Evolutionary conservation across 1,140 invertebrate species (phyloP), one percentile per base, ranked within the genome.

Genomic region (Myzus persicae): DNA sequence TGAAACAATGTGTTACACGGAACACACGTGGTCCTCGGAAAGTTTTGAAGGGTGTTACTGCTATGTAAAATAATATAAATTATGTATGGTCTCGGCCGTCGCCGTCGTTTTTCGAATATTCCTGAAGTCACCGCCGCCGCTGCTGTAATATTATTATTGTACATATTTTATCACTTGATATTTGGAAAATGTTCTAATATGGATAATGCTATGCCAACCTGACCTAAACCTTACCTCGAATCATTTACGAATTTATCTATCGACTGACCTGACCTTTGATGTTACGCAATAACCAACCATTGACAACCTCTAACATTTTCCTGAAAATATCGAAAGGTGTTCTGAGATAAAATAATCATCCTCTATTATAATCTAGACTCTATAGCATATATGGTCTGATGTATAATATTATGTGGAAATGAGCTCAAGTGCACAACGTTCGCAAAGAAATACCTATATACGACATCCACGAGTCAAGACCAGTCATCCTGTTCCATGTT

Each of bases 1-100:
- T n/a, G 11, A 31, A 85, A 85, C 84, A 85, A 85, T 85, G 42
- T 85, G 84, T 85, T 85, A 85, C 84, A 85, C 84, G 14, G n/a
- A 44, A 85, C 11, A 40, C 84, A 85, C 84, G 84, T 24, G 42
- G 31, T 85, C 38, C 26, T 26, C 14, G n/a, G 18, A n/a, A 48
- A 88, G 85, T 88, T 48, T 88, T 42, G 84, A 87, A 82, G 38
- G 38, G 36, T 40, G 38, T 82, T 82, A 24, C 81, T n/a, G 59
- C 59, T n/a, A n/a, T 76, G n/a, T 18, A 76, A 76, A n/a, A 76
- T 76, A n/a, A 76, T 76, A 76, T 76, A 76, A 76, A 82, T 82
- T 85, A 85, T 42, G 82, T 85, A 85, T 42, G 38, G 11, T 40
- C 40, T 9, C 3, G 38, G 40, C 24, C 26, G 18, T 87, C 36